A percentile compares a stretch with the other conserved stretches of the same genome.
Conservation (phyloP, 2,113 vertebrate genomes). For the Pelusios castaneus region DNA sequence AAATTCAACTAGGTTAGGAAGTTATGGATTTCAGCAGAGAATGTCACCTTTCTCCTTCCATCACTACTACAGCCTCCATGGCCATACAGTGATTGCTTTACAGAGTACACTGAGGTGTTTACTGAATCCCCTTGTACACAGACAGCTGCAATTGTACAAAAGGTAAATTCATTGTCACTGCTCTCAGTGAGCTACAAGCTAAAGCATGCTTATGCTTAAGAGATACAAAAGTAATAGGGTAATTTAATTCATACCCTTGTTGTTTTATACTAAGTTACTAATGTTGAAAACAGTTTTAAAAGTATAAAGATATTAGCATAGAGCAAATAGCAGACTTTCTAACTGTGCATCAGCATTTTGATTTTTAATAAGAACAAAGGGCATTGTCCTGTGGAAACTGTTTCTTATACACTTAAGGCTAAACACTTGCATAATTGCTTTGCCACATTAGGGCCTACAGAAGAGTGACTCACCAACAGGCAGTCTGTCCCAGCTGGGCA, state of each 20-base stretch:
- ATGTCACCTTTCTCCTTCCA: not conserved
- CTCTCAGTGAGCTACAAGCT: not conserved
- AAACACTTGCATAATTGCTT: no score
- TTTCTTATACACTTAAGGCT: no score
- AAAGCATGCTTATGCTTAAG: rapidly evolving
- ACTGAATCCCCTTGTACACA: not conserved
- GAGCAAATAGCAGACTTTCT: not conserved
- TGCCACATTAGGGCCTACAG: no score
- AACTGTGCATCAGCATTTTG: not conserved
- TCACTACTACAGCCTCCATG: not conserved
- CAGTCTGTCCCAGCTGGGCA: no score
- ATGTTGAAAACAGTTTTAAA: not conserved
- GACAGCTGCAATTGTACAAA: rapidly evolving
- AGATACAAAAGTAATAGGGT: no score
- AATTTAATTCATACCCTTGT: not conserved
- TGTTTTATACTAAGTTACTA: not conserved
- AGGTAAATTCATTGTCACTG: not conserved
- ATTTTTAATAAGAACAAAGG: not conserved
- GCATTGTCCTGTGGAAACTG: no score
- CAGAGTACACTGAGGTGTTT: rapidly evolving
- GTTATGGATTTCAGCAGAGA: not conserved
- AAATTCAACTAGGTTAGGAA: not conserved
- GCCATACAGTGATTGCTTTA: not conserved
- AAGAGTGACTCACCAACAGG: no score
- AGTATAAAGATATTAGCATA: not conserved